These are phyloP conservation scores for Paramisgurnus dabryanus DNA, from an alignment of 2,113 vertebrate species.

Conservation along the genomic window DNA sequence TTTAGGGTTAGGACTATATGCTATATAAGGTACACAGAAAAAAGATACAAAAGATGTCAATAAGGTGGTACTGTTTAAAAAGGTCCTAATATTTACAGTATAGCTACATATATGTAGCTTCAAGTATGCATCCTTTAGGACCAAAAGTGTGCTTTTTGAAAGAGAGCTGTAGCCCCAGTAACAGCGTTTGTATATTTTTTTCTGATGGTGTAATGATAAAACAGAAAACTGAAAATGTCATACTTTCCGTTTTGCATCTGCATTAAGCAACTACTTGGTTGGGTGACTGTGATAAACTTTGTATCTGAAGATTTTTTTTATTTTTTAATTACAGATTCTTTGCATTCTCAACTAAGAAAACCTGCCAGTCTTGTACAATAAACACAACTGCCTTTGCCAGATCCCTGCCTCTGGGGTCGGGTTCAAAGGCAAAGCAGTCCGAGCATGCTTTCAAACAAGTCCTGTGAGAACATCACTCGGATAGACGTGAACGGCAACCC, in stretches of 20 bases:
- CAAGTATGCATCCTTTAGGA: too few species aligned
- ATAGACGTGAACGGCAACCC: constrained; percentile 71
- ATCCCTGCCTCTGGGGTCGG: constrained; percentile 15
- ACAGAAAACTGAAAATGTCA: too few species aligned
- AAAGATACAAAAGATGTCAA: too few species aligned
- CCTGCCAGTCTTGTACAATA: not conserved
- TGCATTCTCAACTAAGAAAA: not conserved
- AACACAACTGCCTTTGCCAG: not conserved
- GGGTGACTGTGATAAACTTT: not conserved
- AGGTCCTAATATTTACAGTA: too few species aligned
- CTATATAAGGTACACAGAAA: too few species aligned
- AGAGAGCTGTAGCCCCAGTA: too few species aligned
- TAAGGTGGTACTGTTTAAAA: too few species aligned
- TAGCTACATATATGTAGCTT: too few species aligned
- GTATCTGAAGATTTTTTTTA: not conserved
- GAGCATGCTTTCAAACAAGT: constrained; percentile 57
- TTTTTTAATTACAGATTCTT: constrained; percentile 22
- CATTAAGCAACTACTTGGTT: not conserved
- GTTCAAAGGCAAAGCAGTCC: constrained; percentile 5
- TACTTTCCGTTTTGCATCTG: not conserved
- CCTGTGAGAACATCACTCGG: constrained; percentile 67
- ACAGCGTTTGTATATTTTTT: too few species aligned
- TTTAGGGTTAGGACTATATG: too few species aligned
- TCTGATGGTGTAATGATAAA: too few species aligned
- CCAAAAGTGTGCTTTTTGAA: too few species aligned